These are phyloP conservation scores for Melospiza melodia DNA, from an alignment of 2,113 vertebrate species.

Conservation along the genomic window DNA sequence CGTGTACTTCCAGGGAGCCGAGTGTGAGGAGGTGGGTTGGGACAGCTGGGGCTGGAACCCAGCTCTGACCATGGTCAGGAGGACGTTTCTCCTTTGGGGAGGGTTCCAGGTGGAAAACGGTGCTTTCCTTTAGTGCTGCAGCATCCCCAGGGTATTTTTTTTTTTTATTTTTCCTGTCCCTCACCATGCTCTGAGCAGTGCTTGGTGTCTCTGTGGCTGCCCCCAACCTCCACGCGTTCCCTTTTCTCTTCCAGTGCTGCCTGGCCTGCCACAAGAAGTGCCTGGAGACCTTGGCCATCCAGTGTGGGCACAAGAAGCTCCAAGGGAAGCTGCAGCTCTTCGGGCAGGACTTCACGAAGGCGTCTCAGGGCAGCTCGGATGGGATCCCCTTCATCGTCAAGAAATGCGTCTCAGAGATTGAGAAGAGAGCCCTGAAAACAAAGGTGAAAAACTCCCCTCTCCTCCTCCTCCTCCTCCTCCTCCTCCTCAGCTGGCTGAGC, in stretches of 20 bases:
- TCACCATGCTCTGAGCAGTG: accelerated
- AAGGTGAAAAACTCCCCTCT: constrained; percentile 77
- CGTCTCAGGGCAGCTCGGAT: constrained; percentile 73
- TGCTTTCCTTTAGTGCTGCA: neutral
- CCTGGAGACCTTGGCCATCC: constrained; percentile 93
- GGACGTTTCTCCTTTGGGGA: neutral
- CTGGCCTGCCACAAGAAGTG: constrained; percentile 97
- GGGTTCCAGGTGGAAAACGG: accelerated
- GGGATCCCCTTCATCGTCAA: constrained; percentile 91
- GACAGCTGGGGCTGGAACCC: neutral
- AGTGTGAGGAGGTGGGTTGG: constrained; percentile 90
- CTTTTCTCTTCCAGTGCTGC: constrained; percentile 79
- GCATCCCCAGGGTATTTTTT: neutral
- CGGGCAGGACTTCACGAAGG: constrained; percentile 84
- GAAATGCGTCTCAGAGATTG: constrained; percentile 91
- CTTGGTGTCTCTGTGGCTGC: neutral
- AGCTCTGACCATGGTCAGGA: neutral
- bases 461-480: too few relatives aligned
- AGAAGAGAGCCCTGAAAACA: constrained; percentile 87
- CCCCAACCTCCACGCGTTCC: accelerated
- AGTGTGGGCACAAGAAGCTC: constrained; percentile 95
- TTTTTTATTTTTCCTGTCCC: neutral
- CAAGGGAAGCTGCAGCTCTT: constrained; percentile 94
- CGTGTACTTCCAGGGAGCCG: constrained; percentile 96
- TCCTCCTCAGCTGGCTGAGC: neutral